Percentiles rank a stretch among this genome's conserved stretches.
phyloP scores from a whole-genome alignment of 1,140 invertebrate species.

The Plutomurus gul region DNA sequence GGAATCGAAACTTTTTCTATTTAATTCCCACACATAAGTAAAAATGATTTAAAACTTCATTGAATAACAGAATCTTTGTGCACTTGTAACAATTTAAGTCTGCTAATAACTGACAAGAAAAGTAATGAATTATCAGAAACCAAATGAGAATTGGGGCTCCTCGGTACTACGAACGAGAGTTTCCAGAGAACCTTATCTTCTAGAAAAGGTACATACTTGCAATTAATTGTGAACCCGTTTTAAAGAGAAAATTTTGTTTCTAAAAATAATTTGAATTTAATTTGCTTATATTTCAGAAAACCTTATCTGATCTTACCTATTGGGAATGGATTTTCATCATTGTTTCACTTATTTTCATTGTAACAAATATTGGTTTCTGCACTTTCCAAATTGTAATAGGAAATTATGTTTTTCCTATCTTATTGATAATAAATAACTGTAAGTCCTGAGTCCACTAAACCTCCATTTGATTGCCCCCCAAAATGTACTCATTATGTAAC shows the following conservation, averaged over 20 bases:
- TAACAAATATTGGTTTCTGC: constrained; percentile 28
- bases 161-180: constrained; percentile 26
- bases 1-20: no score
- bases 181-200: constrained; percentile 16
- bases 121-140: not conserved
- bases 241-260: no score
- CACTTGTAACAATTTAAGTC: no score
- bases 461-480: no score
- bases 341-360: not conserved
- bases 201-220: constrained; percentile 13
- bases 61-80: no score
- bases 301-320: constrained; percentile 4
- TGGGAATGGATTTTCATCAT: constrained; percentile 41
- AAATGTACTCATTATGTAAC: no score
- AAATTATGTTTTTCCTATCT: constrained; percentile 31
- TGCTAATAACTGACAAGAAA: no score
- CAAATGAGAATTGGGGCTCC: constrained; percentile 25
- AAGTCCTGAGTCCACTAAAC: no score
- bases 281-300: not conserved
- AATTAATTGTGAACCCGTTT: not conserved
- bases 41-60: no score
- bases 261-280: no score
- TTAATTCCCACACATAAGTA: no score
- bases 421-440: constrained; percentile 33
- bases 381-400: constrained; percentile 26